phyloP scores from a whole-genome alignment of 1,140 invertebrate genomes.

The Bombus sibiricus region DNA sequence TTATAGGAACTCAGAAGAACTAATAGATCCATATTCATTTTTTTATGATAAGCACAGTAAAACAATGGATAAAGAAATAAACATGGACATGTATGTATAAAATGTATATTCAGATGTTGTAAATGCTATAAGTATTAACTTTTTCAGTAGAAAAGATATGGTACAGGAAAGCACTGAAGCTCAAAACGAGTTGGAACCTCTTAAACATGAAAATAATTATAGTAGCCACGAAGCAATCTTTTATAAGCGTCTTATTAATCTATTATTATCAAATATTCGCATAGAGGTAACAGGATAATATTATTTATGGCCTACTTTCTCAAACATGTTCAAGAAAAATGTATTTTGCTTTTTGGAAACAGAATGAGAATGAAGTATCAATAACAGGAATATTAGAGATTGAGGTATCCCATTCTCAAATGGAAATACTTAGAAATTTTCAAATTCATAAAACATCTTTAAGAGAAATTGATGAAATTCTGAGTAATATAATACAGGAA shows the following conservation, averaged over 20 bases:
- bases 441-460: conserved; percentile 63
- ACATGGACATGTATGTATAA: conserved; percentile 19
- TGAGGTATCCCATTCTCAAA: conserved; percentile 61
- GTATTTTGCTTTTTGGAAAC: conserved; percentile 5
- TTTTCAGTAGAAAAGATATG: not conserved
- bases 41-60: conserved; percentile 61
- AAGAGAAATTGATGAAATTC: conserved; percentile 70
- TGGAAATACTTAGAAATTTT: conserved; percentile 67
- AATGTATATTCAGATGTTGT: not conserved
- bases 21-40: conserved; percentile 71
- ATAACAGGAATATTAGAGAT: conserved; percentile 65
- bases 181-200: not conserved
- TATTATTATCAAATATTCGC: conserved; percentile 63
- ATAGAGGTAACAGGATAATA: conserved; percentile 62
- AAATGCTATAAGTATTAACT: not conserved
- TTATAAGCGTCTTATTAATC: conserved; percentile 69
- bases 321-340: not conserved
- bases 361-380: conserved; percentile 59
- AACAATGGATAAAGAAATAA: not conserved
- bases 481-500: conserved; percentile 63
- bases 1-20: conserved; percentile 54
- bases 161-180: not conserved
- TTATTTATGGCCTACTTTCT: not conserved
- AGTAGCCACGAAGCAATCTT: conserved; percentile 55
- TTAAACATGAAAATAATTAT: not conserved